Conservation (phyloP, 2,888 invertebrate genomes). For the Lissocephala sabroskyi region DNA sequence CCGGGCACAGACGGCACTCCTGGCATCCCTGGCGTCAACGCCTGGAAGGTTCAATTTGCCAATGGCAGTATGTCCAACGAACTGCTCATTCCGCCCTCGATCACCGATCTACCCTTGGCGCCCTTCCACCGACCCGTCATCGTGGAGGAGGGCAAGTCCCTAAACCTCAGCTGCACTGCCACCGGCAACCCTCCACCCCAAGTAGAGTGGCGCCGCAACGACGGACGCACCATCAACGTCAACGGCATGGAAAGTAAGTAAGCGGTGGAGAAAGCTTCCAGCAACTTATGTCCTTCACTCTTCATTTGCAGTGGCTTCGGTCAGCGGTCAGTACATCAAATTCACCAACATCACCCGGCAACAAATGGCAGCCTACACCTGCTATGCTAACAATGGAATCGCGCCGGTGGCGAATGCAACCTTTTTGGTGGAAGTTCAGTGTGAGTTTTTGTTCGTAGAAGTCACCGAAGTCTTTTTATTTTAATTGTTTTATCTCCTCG, state of each 20-base stretch:
- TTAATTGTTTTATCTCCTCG: slow-evolving; percentile 34
- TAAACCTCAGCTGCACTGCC: slow-evolving; percentile 86
- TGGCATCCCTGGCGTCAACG: slow-evolving; percentile 86
- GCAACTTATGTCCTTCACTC: too few species aligned
- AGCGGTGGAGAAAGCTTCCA: too few species aligned
- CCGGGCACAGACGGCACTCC: slow-evolving; percentile 82
- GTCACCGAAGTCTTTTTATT: background rate
- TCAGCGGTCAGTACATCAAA: slow-evolving; percentile 84
- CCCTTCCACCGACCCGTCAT: slow-evolving; percentile 76
- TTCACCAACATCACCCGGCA: slow-evolving; percentile 81
- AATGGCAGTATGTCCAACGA: slow-evolving; percentile 77
- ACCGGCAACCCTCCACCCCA: slow-evolving; percentile 84
- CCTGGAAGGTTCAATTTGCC: slow-evolving; percentile 77
- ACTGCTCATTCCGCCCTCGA: slow-evolving; percentile 88
- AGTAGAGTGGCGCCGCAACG: slow-evolving; percentile 83
- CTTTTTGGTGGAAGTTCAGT: slow-evolving; percentile 89
- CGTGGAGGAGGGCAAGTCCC: slow-evolving; percentile 85
- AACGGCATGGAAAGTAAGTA: slow-evolving; percentile 79
- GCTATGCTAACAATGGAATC: slow-evolving; percentile 88
- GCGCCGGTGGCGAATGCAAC: slow-evolving; percentile 86
- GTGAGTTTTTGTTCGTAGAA: slow-evolving; percentile 77
- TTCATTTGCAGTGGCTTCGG: slow-evolving; percentile 77
- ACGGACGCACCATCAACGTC: slow-evolving; percentile 77
- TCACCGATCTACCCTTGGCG: slow-evolving; percentile 74
- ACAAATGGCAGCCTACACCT: slow-evolving; percentile 84